Conservation (phyloP, 2,113 vertebrate genomes). For the Vidua chalybeata region DNA sequence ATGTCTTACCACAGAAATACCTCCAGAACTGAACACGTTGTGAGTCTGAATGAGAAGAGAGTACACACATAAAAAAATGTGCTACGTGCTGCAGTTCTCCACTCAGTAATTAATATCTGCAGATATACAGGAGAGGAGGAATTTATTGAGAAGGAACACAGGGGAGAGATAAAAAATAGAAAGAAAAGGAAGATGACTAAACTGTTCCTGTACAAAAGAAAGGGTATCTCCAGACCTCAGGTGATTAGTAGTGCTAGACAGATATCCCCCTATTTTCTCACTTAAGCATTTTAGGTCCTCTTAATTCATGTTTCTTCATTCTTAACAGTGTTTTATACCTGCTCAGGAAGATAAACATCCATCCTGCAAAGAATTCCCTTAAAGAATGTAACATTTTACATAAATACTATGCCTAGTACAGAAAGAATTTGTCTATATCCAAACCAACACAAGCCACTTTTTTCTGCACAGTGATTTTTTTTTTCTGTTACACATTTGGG, state of each 20-base stretch:
- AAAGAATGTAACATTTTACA: background rate
- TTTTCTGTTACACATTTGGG: background rate
- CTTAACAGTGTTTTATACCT: background rate
- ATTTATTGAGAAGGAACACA: background rate
- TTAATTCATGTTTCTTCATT: slow-evolving; percentile 43
- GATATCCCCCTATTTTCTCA: background rate
- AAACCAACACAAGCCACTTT: background rate
- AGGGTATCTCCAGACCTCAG: background rate
- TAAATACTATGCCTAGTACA: background rate
- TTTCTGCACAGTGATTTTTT: background rate
- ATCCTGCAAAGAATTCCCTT: background rate
- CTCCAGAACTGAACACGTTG: background rate
- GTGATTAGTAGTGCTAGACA: background rate
- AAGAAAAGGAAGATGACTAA: background rate
- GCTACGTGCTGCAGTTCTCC: background rate
- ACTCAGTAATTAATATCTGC: background rate
- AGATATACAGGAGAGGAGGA: background rate
- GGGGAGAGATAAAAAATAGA: background rate
- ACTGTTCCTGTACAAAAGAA: background rate
- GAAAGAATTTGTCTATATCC: background rate
- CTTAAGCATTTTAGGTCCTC: background rate
- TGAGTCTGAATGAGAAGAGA: background rate
- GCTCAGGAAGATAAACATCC: background rate
- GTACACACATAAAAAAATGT: background rate
- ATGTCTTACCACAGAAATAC: background rate